phyloP scores from a whole-genome alignment of 1,140 invertebrate species.

The Zaprionus gabonicus region DNA sequence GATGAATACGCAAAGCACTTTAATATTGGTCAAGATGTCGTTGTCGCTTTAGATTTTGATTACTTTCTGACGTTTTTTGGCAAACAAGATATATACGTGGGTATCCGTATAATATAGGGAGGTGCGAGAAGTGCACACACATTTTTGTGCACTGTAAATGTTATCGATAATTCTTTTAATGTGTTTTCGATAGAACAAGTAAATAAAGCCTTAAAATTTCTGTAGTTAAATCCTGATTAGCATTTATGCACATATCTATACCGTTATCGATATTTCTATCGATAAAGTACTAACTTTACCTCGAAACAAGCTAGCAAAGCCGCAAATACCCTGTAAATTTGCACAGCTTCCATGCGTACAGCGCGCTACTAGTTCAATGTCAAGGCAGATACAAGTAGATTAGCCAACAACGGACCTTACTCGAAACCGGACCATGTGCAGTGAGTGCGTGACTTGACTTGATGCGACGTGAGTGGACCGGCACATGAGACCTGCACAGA shows the following conservation, averaged over 20 bases:
- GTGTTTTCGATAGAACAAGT: neutral
- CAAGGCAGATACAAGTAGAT: slow-evolving; percentile 26
- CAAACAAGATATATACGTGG: neutral
- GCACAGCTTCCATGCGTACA: slow-evolving; percentile 6
- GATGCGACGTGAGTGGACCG: neutral
- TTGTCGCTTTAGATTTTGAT: neutral
- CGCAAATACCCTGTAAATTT: neutral
- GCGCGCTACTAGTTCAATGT: slow-evolving; percentile 46
- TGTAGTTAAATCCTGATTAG: neutral
- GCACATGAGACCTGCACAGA: neutral
- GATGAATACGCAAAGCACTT: slow-evolving; percentile 35
- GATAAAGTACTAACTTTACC: too few relatives aligned
- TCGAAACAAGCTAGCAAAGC: too few relatives aligned
- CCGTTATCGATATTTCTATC: neutral
- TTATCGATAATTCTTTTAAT: too few relatives aligned
- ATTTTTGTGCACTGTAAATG: neutral
- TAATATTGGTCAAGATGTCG: slow-evolving; percentile 1
- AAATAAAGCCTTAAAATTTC: too few relatives aligned
- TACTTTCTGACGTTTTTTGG: neutral
- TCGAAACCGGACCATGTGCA: slow-evolving; percentile 29
- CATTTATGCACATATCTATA: neutral
- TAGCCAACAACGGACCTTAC: slow-evolving; percentile 3
- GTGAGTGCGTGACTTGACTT: slow-evolving; percentile 46
- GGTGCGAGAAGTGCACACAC: too few relatives aligned
- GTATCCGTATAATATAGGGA: neutral